These are phyloP conservation scores for Beris morrisii DNA, from an alignment of 2,888 invertebrate genomes.

Conservation along the genomic window DNA sequence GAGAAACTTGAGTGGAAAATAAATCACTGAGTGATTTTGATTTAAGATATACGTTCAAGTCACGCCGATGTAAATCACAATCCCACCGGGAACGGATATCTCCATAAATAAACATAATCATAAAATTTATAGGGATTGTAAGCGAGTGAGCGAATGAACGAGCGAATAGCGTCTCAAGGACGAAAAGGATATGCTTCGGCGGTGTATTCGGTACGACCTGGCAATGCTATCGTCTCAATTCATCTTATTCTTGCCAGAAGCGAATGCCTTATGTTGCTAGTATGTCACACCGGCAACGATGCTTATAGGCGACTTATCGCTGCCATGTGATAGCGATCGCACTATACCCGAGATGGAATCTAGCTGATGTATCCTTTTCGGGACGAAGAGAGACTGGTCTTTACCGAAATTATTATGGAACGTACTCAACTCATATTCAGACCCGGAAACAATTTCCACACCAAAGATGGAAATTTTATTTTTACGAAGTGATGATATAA, in stretches of 20 bases:
- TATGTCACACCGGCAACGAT: constrained; percentile 12
- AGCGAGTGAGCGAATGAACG: constrained; percentile 10
- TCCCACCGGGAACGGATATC: constrained; percentile 24
- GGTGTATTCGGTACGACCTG: not conserved
- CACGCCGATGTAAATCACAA: constrained; percentile 31
- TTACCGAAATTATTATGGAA: too few relatives aligned
- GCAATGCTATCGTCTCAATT: constrained; percentile 17
- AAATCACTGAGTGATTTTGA: constrained; percentile 34
- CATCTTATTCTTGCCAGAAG: constrained; percentile 25
- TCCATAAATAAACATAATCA: constrained; percentile 34
- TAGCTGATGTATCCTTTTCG: too few relatives aligned
- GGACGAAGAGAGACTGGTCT: too few relatives aligned
- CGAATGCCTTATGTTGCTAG: not conserved
- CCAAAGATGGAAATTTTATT: constrained; percentile 27
- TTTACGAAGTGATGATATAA: constrained; percentile 26
- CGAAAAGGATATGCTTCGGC: constrained; percentile 9
- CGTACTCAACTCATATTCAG: too few relatives aligned
- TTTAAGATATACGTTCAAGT: constrained; percentile 26
- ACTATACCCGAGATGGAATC: too few relatives aligned
- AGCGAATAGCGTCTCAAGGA: constrained; percentile 3
- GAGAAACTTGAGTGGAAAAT: constrained; percentile 22
- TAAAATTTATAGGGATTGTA: constrained; percentile 33
- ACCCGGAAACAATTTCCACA: constrained; percentile 17
- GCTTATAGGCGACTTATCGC: constrained; percentile 10
- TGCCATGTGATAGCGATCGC: not conserved